A percentile compares a stretch with the other conserved stretches of the same genome.
Evolutionary conservation across 2,888 invertebrate genomes (phyloP).

Genomic region (Xanthia icteritia): DNA sequence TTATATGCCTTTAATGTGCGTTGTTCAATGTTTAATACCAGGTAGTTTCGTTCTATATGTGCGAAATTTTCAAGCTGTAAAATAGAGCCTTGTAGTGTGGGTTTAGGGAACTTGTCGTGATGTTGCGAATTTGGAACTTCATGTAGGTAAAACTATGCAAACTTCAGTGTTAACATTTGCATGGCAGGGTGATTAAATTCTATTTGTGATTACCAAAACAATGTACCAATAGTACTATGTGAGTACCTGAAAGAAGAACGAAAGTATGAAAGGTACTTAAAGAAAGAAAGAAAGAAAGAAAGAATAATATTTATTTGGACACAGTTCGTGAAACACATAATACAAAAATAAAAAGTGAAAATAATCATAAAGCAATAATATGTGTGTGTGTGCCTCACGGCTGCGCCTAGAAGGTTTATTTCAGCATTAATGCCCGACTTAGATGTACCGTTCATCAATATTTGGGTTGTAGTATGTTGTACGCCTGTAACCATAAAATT

Average conservation of each 20-base stretch:
- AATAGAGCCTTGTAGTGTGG: constrained; percentile 42
- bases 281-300: too few relatives aligned
- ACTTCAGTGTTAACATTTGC: not conserved
- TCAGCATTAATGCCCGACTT: too few relatives aligned
- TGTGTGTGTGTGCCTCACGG: too few relatives aligned
- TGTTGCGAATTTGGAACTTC: constrained; percentile 12
- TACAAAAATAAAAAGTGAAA: too few relatives aligned
- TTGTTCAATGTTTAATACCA: constrained; percentile 48
- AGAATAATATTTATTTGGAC: too few relatives aligned
- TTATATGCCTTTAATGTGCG: constrained; percentile 65
- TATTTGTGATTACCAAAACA: not conserved
- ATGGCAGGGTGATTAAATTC: not conserved
- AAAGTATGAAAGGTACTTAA: not conserved
- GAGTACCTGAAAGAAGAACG: not conserved
- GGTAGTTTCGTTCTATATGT: constrained; percentile 34
- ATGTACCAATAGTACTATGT: not conserved
- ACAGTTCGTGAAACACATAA: too few relatives aligned
- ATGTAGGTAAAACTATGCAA: not conserved
- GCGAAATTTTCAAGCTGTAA: constrained; percentile 44
- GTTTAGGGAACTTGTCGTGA: not conserved
- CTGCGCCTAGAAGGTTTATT: too few relatives aligned
- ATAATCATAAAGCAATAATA: too few relatives aligned
- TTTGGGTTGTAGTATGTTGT: not conserved
- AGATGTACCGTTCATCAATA: too few relatives aligned
- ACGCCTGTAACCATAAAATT: not conserved